Conservation (phyloP, 92 coral and sea anemone genomes). For the Palythoa grandis region DNA sequence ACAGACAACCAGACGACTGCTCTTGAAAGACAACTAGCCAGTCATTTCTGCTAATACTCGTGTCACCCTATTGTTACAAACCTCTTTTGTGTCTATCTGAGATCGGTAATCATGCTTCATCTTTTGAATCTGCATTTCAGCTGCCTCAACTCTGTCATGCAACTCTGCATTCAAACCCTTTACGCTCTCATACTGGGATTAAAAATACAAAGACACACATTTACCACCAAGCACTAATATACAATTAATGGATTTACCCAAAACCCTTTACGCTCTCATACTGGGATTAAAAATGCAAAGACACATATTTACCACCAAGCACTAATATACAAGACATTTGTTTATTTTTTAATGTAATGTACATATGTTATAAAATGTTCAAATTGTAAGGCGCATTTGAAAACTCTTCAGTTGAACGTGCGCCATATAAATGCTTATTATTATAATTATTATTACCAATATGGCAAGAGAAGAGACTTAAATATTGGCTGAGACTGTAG, state of each 20-base stretch:
- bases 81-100: constrained; percentile 86
- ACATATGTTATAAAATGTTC: too few species aligned
- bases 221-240: background rate
- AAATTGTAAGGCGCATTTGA: too few species aligned
- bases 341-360: too few species aligned
- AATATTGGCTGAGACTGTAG: too few species aligned
- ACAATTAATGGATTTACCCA: background rate
- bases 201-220: background rate
- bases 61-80: constrained; percentile 8
- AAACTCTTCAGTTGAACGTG: too few species aligned
- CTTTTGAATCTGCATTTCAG: constrained; percentile 86
- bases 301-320: background rate
- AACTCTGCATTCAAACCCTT: constrained; percentile 82
- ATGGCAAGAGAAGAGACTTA: too few species aligned
- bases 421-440: too few species aligned
- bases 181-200: constrained; percentile 81
- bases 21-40: background rate
- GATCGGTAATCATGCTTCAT: constrained; percentile 82
- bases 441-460: too few species aligned
- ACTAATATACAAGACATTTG: background rate
- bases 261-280: constrained; percentile 79
- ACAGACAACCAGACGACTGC: background rate
- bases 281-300: constrained; percentile 38
- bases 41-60: background rate
- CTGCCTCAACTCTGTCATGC: constrained; percentile 91